Base-by-base conservation (phyloP, 2,797 vertebrate species). In the Discoglossus pictus region DNA sequence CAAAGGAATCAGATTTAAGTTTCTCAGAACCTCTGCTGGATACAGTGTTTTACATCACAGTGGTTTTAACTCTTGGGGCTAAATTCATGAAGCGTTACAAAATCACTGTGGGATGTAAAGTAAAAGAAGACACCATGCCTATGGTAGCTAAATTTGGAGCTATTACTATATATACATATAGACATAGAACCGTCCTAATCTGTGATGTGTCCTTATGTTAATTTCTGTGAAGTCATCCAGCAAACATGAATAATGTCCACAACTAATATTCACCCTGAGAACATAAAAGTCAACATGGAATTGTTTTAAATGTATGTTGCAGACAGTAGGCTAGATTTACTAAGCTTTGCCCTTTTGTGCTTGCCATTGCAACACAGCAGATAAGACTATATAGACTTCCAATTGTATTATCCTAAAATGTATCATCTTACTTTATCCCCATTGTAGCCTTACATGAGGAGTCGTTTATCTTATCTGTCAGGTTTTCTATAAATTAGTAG, bases 41-140 rank as follows among this genome's bases (percentile, higher is more conserved):
- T 36, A 68, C 25, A 15, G 2, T 43, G 15, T 53, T 61, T 47
- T 53, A 36, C 48, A 52, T 6, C n/a, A 61, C 17, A 21, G 40
- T 46, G 42, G 13, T 42, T 36, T 13, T n/a, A 53, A n/a, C 42
- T 55, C 66, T 52, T 38, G 40, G 34, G 48, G 50, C 34, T 43
- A 20, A 27, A 52, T 34, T 54, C 42, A 31, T 36, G 15, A 55
- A 69, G 66, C 58, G 9, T 54, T 54, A 55, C n/a, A 68, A 21
- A 13, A 40, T 61, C 58, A 39, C 66, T 7, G 59, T 34, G 13
- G 58, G 50, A 21, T 9, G 15, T 36, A 38, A 12, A 34, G 25
- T 12, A 39, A 16, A 43, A 27, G 42, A 51, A 39, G 17, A 56
- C 15, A 54, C 21, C 40, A 13, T 59, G 24, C 36, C 38, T 9